Conservation (phyloP, 92 coral and sea anemone species). For the Siderastrea siderea region DNA sequence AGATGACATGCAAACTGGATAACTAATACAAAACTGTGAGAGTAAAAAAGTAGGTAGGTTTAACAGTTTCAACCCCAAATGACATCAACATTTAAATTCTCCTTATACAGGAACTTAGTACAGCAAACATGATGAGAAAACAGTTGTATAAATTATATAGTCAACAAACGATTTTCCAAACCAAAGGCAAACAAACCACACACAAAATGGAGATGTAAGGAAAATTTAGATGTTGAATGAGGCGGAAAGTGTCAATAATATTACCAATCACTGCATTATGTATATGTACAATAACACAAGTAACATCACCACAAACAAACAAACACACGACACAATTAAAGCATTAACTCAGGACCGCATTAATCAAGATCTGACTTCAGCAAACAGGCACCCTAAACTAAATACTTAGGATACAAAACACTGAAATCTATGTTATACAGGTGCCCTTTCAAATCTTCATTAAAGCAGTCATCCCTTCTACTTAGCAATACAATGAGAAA, state of each 20-base stretch:
- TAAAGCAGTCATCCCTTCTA: not conserved
- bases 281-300: constrained; percentile 32
- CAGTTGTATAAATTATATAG: not conserved
- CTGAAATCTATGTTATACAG: not conserved
- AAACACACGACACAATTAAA: not conserved
- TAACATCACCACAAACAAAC: not conserved
- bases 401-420: constrained; percentile 1
- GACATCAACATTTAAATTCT: constrained; percentile 26
- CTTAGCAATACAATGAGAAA: not conserved
- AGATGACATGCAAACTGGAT: constrained; percentile 8
- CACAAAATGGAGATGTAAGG: not conserved
- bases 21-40: constrained; percentile 43
- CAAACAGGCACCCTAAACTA: constrained; percentile 15
- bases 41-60: constrained; percentile 51
- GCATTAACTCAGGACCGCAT: constrained; percentile 6
- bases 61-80: constrained; percentile 16
- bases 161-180: not conserved
- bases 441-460: constrained; percentile 28
- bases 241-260: constrained; percentile 19
- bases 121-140: not conserved
- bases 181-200: not conserved
- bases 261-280: constrained; percentile 42
- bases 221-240: constrained; percentile 35
- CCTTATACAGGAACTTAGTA: not conserved
- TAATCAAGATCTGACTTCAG: constrained; percentile 33